Base-by-base conservation (phyloP, 2,888 invertebrate genomes). In the Nomada lathburiana region DNA sequence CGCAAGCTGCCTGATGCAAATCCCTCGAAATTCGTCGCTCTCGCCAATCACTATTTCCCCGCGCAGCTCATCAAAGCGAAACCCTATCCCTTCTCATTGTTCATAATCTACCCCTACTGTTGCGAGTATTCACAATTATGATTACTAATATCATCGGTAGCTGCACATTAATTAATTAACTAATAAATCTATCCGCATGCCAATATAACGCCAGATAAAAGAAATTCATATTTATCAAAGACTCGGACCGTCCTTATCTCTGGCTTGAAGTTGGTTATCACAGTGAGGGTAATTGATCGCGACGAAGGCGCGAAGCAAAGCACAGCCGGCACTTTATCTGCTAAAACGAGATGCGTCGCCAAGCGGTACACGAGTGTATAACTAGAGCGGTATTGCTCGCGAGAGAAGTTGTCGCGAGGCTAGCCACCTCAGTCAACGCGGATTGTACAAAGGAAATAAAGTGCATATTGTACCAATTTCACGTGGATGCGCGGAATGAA, bases 381-480 rank as follows among this genome's bases (percentile, higher is more conserved):
- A 44, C 16, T 44, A 53, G 26, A 9, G 42, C 60, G 44, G 47
- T 52, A 63, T 53, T 29, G 44, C 47, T 13, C 26, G 53, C 50
- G 52, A 53, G 52, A 47, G 36, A 36, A 52, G 47, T 76, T 23
- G 57, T 64, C 64, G 59, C 73, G 67, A 18, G 57, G 69, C 68
- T 64, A 53, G 64, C 29, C 52, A 53, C 65, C 62, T 59, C 53
- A 42, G 20, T 18, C 57, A 44, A 13, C 63, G 23, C 26, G 52
- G 47, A 29, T 42, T 62, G 69, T 64, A 76, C 85, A 77, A 79
- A 83, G 80, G 69, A 64, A 75, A 81, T 83, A 76, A 76, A 81
- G 71, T 80, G 76, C 81, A 81, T 86, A 81, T 86, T 84, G 84
- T 81, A 71, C 55, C 84, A 81, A 86, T 86, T 81, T 77, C 86